phyloP scores from a whole-genome alignment of 2,113 vertebrate genomes.

The Pseudolaguvia tuberculata region DNA sequence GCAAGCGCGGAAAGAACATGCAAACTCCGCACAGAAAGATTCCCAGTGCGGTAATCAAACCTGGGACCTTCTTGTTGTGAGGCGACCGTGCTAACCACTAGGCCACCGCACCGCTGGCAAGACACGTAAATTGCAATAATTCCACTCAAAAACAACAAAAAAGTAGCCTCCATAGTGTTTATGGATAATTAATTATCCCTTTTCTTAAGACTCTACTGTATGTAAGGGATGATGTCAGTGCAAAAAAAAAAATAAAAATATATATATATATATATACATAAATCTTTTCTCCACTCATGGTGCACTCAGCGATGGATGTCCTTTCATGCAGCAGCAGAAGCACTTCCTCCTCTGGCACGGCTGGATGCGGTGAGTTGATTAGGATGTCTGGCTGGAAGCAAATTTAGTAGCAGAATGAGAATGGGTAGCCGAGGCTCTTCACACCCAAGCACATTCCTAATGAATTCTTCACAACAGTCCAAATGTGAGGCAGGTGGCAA shows the following conservation, averaged over 20 bases:
- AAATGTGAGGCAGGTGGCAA: slow-evolving; percentile 39
- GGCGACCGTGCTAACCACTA: too few relatives aligned
- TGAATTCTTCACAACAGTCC: slow-evolving; percentile 36
- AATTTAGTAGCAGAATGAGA: slow-evolving; percentile 7
- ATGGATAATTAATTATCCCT: too few relatives aligned
- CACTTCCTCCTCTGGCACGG: neutral
- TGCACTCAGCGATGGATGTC: neutral
- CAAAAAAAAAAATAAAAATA: neutral
- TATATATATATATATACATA: too few relatives aligned
- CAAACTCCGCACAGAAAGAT: too few relatives aligned
- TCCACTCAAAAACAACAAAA: too few relatives aligned
- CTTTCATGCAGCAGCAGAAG: neutral
- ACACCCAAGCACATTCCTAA: slow-evolving; percentile 26
- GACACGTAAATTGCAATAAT: too few relatives aligned
- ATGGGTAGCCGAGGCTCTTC: slow-evolving; percentile 21
- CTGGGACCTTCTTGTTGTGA: too few relatives aligned
- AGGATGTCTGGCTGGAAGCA: slow-evolving; percentile 28
- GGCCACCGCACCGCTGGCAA: too few relatives aligned
- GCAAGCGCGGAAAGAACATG: too few relatives aligned
- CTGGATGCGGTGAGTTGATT: slow-evolving; percentile 28
- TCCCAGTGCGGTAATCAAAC: too few relatives aligned
- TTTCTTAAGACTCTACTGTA: too few relatives aligned
- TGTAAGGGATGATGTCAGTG: neutral
- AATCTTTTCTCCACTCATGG: slow-evolving; percentile 8
- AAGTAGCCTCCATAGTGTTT: too few relatives aligned